A percentile compares a stretch with the other conserved stretches of the same genome.
These are phyloP conservation scores for Saxicola maurus DNA, from an alignment of 2,797 vertebrate genomes.

Conservation along the genomic window DNA sequence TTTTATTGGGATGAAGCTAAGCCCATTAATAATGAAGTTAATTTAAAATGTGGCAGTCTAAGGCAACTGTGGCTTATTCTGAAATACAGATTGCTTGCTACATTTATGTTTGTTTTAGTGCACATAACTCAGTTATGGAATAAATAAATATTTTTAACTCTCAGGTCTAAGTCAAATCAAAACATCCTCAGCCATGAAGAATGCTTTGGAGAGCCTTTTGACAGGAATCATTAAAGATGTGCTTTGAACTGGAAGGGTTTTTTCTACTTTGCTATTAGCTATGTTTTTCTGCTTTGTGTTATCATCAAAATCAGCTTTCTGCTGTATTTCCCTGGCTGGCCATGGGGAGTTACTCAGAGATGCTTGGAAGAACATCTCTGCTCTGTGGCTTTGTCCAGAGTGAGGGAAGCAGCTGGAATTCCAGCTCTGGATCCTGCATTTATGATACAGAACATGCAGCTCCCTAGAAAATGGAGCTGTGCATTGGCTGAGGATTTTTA, in stretches of 20 bases:
- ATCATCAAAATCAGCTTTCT: constrained; percentile 20
- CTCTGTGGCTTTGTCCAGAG: neutral
- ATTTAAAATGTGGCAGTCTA: neutral
- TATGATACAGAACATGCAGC: rapidly evolving
- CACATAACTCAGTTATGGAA: neutral
- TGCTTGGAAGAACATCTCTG: neutral
- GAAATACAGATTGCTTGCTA: neutral
- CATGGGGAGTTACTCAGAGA: neutral
- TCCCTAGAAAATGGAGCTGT: neutral
- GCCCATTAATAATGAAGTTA: neutral
- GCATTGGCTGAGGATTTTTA: neutral
- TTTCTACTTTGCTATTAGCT: constrained; percentile 39
- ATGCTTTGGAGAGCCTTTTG: constrained; percentile 37
- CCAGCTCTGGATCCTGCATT: neutral
- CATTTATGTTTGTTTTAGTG: neutral
- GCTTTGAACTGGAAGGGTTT: constrained; percentile 43
- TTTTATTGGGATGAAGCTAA: neutral
- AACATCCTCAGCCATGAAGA: neutral
- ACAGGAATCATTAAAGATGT: constrained; percentile 34
- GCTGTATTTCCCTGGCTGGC: constrained; percentile 19
- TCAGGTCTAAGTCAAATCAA: neutral
- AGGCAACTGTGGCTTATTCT: neutral
- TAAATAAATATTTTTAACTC: constrained; percentile 32
- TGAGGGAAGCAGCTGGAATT: neutral
- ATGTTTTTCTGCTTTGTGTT: constrained; percentile 39